Conservation (phyloP, 2,113 vertebrate genomes). For the Cathartes aura region DNA sequence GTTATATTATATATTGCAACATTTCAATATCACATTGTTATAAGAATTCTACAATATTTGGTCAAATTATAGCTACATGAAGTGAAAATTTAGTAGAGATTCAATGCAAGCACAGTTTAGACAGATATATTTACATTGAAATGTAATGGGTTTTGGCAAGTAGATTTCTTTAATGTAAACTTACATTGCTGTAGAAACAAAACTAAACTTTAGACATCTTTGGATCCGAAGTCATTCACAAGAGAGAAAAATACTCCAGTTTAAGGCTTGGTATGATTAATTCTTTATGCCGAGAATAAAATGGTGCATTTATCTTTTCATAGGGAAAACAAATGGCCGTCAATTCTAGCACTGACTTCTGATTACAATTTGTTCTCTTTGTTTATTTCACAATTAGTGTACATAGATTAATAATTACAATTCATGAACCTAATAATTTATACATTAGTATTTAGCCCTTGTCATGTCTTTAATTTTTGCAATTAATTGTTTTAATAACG, state of each 20-base stretch:
- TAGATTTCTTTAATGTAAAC: not conserved
- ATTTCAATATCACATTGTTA: not conserved
- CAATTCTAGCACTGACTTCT: constrained; percentile 54
- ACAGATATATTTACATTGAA: not conserved
- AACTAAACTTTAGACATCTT: not conserved
- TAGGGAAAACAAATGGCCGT: constrained; percentile 34
- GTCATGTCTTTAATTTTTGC: constrained; percentile 78
- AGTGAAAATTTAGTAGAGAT: not conserved
- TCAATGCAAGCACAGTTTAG: not conserved
- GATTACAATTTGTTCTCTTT: constrained; percentile 57
- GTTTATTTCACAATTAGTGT: constrained; percentile 70
- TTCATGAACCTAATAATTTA: constrained; percentile 78
- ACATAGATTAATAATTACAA: constrained; percentile 77
- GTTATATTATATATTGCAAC: not conserved
- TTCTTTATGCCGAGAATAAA: not conserved
- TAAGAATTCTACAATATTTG: not conserved
- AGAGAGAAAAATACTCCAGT: not conserved
- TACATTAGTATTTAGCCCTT: constrained; percentile 75
- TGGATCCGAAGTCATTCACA: not conserved
- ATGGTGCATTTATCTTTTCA: not conserved
- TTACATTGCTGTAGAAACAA: not conserved
- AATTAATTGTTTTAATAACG: constrained; percentile 81
- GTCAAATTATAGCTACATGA: not conserved
- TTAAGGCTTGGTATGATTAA: not conserved
- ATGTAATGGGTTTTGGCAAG: not conserved